Base-by-base conservation (phyloP, 2,888 invertebrate genomes). In the Oxyteleia sp. region DNA sequence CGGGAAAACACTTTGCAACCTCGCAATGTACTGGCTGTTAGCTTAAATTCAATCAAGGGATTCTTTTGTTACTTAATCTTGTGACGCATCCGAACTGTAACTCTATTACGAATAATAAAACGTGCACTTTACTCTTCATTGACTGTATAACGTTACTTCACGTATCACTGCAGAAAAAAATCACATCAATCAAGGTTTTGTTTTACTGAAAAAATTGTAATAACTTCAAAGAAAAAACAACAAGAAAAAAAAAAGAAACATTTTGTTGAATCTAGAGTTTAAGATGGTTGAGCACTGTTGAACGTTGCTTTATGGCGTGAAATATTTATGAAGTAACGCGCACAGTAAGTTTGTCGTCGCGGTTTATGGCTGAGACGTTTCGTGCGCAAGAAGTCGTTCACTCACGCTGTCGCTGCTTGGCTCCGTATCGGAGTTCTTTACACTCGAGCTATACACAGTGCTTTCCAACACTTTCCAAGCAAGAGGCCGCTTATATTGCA, bases 11-110 rank as follows among this genome's bases (percentile, higher is more conserved):
- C 20, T 66, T 63, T 23, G 13, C 43, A 59, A 59, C 15, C 23
- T 74, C 68, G 16, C 59, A 69, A 51, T 68, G 53, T 38, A n/a
- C 26, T 59, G 59, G 23, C 23, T 53, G 26, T 68, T 53, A 45
- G 29, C 20, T 66, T 49, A 79, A 79, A 79, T 74, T 74, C 38
- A 80, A 68, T 72, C 64, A 66, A 68, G 72, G 72, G 66, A 53
- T 66, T 63, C 72, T 74, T 80, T 80, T 80, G 80, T 80, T 74
- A 74, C 45, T 74, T 47, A 80, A 80, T 80, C 66, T 16, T 10
- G 5, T 80, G 80, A 80, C 66, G 59, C 72, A 45, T 10, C 32
- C 35, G 13, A 61, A 51, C 20, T 26, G 29, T 80, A 80, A 80
- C 53, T 68, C 74, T 18, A 81, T 74, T 68, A 74, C 43, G 18